Percentiles rank a stretch among this genome's conserved stretches.
Evolutionary conservation across 2,113 vertebrate genomes (phyloP).

Genomic region (Peromyscus polionotus): DNA sequence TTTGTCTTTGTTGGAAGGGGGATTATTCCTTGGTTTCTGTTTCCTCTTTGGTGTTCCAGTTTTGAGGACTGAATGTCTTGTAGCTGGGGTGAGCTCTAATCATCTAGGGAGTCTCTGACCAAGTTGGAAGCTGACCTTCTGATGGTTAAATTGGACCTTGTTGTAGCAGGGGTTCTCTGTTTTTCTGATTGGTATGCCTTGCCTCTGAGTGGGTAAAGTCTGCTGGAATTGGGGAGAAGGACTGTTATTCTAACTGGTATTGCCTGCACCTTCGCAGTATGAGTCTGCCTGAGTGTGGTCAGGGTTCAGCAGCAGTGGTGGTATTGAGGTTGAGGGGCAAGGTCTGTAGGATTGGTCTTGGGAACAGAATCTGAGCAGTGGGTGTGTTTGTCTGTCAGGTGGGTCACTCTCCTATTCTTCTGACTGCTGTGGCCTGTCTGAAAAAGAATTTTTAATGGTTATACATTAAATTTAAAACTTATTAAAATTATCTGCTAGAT

Average conservation of each 20-base stretch:
- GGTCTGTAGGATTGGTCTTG: background rate
- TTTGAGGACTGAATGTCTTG: background rate
- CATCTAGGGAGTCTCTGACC: background rate
- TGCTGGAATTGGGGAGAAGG: background rate
- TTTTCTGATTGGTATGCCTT: background rate
- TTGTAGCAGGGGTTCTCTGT: background rate
- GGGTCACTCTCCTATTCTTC: background rate
- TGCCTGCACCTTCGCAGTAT: background rate
- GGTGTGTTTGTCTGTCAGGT: background rate
- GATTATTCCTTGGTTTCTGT: background rate
- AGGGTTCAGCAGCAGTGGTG: background rate
- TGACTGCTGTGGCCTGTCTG: background rate
- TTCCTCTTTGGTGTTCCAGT: background rate
- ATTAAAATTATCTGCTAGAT: background rate
- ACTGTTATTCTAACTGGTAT: background rate
- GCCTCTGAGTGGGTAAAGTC: background rate
- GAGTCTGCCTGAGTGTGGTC: background rate
- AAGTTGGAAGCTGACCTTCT: background rate
- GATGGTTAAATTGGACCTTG: background rate
- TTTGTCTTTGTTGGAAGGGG: background rate
- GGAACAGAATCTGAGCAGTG: background rate
- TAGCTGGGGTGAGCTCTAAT: background rate
- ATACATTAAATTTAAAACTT: background rate
- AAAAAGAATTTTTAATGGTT: background rate
- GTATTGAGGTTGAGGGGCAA: background rate